Base-by-base conservation (phyloP, 2,888 invertebrate genomes). In the Labia minor region DNA sequence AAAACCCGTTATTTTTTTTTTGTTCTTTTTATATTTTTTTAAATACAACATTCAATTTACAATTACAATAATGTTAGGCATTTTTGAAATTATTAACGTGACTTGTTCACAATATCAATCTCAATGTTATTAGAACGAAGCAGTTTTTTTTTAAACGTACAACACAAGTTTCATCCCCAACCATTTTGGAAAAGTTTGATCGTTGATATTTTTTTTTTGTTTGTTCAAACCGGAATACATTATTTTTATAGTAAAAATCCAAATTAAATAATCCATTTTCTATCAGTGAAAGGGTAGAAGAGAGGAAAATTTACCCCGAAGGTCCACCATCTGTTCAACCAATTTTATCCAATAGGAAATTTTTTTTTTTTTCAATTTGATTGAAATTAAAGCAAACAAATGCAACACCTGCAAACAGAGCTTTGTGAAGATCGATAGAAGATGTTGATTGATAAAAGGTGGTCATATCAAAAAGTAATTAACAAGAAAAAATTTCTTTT, bases 221-320 rank as follows among this genome's bases (percentile, higher is more conserved):
- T 49, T 49, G n/a, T 49, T 49, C 6, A 49, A 49, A 49, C 49
- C 49, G 49, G 49, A 49, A 49, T 49, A 49, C 49, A 49, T 49
- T 49, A 49, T 49, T 49, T 49, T 49, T 49, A 49, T 49, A 49
- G 49, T 11, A 49, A 49, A 49, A 49, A 49, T 49, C 14, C 49
- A 49, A 49, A 49, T 49, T 49, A 49, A 49, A 49, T 49, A 49
- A 49, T 49, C 49, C 49, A 49, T 49, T 49, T 49, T 49, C 49
- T 49, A 49, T 49, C 49, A 16, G 49, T 2, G 49, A 49, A 16
- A 49, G 49, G 14, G n/a, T 4, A 49, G 49, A 49, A 49, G 49
- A 49, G 49, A 49, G 49, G 14, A 14, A 49, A 11, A 49, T 4
- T 8, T 6, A 26, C 26, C 49, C 49, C 14, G 16, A 49, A 49